Percentiles rank a stretch among this genome's conserved stretches.
These are phyloP conservation scores for Morelia viridis DNA, from an alignment of 2,797 vertebrate species.

Conservation along the genomic window DNA sequence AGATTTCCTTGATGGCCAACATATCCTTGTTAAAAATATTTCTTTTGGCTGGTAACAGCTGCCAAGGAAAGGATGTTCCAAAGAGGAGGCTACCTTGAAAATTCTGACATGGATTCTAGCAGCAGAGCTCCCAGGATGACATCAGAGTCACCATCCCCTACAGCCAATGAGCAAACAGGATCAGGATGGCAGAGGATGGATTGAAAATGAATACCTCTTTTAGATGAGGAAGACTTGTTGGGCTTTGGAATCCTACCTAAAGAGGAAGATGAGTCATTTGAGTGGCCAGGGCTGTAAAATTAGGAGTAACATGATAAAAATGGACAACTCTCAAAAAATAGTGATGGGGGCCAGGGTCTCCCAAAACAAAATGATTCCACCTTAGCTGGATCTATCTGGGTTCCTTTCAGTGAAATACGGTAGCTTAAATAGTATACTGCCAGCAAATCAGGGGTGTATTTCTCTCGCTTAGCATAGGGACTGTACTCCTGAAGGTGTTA, in stretches of 20 bases:
- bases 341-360: neutral
- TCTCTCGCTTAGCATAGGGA: neutral
- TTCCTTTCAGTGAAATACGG: neutral
- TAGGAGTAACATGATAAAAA: neutral
- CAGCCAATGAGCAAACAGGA: neutral
- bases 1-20: neutral
- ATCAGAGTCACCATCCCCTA: neutral
- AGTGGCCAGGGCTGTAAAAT: neutral
- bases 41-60: neutral
- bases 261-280: neutral
- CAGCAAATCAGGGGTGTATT: neutral
- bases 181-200: neutral
- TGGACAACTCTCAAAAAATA: neutral
- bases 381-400: neutral
- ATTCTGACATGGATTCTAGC: neutral
- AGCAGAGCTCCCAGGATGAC: neutral
- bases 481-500: neutral
- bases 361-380: neutral
- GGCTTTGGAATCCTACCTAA: neutral
- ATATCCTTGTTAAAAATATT: neutral
- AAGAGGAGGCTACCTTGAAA: neutral
- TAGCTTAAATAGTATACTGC: neutral
- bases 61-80: neutral
- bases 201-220: too few species aligned
- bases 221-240: too few species aligned